A percentile compares a stretch with the other conserved stretches of the same genome.
Conservation (phyloP, 2,888 invertebrate species). For the Temnothorax rugatulus region DNA sequence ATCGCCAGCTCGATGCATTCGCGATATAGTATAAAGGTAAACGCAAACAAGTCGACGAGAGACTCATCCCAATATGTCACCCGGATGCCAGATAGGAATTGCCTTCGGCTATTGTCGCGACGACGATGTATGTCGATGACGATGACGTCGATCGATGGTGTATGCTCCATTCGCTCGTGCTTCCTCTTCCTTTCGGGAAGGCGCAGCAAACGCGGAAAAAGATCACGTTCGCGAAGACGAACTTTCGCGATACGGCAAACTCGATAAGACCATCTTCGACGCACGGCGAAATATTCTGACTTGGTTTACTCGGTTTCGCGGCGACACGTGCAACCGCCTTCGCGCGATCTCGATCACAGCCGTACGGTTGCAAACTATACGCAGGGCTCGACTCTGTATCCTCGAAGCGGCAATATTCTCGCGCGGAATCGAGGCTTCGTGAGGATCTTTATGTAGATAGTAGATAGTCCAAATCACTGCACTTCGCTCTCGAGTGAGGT, state of each 20-base stretch:
- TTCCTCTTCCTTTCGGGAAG: constrained; percentile 15
- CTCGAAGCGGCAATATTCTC: neutral
- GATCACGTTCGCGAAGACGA: constrained; percentile 34
- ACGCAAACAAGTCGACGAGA: constrained; percentile 65
- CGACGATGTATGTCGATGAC: constrained; percentile 51
- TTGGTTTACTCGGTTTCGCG: constrained; percentile 27
- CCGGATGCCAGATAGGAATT: constrained; percentile 69
- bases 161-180: constrained; percentile 11
- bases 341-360: neutral
- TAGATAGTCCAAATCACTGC: constrained; percentile 32
- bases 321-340: constrained; percentile 37
- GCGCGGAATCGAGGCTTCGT: neutral
- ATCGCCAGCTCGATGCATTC: constrained; percentile 46
- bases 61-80: constrained; percentile 55
- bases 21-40: constrained; percentile 49
- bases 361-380: neutral
- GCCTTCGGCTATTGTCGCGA: constrained; percentile 75
- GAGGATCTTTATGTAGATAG: constrained; percentile 45
- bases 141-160: constrained; percentile 25
- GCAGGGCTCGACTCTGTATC: constrained; percentile 5
- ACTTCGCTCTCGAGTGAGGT: neutral
- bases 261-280: constrained; percentile 17
- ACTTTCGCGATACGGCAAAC: constrained; percentile 13
- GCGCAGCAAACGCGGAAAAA: neutral
- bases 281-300: constrained; percentile 50